Evolutionary conservation across 2,113 vertebrate species (phyloP), one percentile per base, ranked within the genome.

Genomic region (Malurus alboscapulatus): DNA sequence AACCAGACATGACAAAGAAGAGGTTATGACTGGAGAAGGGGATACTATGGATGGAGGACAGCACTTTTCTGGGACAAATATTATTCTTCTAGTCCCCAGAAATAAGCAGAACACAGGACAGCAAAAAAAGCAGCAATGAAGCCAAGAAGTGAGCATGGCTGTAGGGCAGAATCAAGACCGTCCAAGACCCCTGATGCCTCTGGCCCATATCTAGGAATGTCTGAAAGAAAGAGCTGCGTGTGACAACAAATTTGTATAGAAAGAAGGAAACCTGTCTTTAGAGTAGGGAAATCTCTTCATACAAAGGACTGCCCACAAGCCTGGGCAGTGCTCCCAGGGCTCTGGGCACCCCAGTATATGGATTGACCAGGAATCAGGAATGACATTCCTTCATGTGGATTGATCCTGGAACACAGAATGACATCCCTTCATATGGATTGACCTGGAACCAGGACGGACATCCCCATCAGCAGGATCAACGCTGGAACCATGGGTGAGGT

Each of bases 331-430:
- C 19, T 63, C 38, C 38, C 38, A 63, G 61, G 19, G 42, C 19
- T 13, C 18, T 42, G 18, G 18, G 15, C 27, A 63, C 13, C 6
- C 38, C 27, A 30, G 30, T 21, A 30, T 30, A 29, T 21, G 27
- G 25, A 61, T 27, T 38, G 36, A 38, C 16, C 34, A 34, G 36
- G 58, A 61, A 38, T 17, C 34, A 8, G 58, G 36, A 61, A 18
- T 9, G 34, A 26, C 17, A 38, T 27, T 24, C 24, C 57, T 25
- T 36, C 24, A 26, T 12, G 10, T 27, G 24, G 59, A 29, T 20
- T 1, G 2, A 42, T 1, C 1, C 27, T 62, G 26, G 27, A 63
- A 42, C 38, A 20, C 15, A 13, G 36, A 51, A 0, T 0, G 45
- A 40, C 47, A 62, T 40, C 13, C 45, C 45, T 11, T 8, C 45